Evolutionary conservation across 1,140 invertebrate genomes (phyloP).

Genomic region (Lordiphosa mommai): DNA sequence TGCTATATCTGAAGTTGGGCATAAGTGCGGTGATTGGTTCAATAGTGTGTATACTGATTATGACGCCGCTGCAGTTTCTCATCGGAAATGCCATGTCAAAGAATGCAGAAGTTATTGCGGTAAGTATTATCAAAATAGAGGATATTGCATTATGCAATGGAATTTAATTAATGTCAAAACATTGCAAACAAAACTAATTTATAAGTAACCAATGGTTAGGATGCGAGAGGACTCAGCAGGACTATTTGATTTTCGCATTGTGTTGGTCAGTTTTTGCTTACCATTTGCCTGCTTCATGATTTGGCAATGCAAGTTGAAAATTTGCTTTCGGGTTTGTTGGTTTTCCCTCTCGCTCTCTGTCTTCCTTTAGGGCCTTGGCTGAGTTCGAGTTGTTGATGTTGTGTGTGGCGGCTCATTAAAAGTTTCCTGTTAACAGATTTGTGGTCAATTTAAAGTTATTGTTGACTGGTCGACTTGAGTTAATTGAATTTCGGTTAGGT

Average conservation of each 20-base stretch:
- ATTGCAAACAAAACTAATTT: no score
- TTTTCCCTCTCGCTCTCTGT: neutral
- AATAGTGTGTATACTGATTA: slow-evolving; percentile 84
- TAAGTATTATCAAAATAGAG: no score
- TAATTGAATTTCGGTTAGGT: slow-evolving; percentile 43
- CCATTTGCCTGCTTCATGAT: no score
- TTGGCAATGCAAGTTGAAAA: no score
- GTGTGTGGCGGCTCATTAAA: slow-evolving; percentile 28
- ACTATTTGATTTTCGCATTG: no score
- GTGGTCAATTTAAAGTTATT: slow-evolving; percentile 55
- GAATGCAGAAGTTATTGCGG: slow-evolving; percentile 85
- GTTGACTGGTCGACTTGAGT: slow-evolving; percentile 26
- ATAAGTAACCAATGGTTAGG: no score
- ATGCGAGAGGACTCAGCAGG: no score
- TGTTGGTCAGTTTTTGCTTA: no score
- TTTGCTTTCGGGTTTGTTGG: no score
- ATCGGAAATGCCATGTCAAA: slow-evolving; percentile 87
- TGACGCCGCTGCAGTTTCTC: slow-evolving; percentile 87
- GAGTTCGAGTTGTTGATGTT: neutral
- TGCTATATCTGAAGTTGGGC: slow-evolving; percentile 89
- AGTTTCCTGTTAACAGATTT: slow-evolving; percentile 56
- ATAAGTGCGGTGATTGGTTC: slow-evolving; percentile 89
- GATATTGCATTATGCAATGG: neutral
- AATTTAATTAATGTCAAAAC: no score
- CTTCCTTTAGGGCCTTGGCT: slow-evolving; percentile 2